Conservation (phyloP, 2,888 invertebrate species). For the Aelia acuminata region DNA sequence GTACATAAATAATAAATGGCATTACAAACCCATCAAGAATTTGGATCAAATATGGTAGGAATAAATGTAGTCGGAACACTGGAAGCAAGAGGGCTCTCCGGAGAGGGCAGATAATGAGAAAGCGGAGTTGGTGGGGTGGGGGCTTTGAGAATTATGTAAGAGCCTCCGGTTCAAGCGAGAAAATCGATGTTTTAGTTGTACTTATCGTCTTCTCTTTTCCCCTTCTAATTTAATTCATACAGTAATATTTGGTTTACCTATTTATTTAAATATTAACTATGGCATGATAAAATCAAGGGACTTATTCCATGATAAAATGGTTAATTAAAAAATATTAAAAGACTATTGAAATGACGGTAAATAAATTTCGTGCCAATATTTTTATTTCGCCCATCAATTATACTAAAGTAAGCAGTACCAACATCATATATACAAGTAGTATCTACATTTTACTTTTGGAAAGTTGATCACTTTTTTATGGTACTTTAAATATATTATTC, state of each 20-base stretch:
- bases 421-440: too few species aligned
- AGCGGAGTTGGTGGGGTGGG: slow-evolving; percentile 38
- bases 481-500: too few species aligned
- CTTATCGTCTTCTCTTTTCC: not conserved
- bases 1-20: not conserved
- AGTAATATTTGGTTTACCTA: not conserved
- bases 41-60: slow-evolving; percentile 19
- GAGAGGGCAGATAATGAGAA: slow-evolving; percentile 52
- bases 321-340: too few species aligned
- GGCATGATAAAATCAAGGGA: too few species aligned
- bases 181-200: slow-evolving; percentile 46
- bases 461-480: too few species aligned
- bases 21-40: not conserved
- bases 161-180: not conserved
- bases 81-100: slow-evolving; percentile 18
- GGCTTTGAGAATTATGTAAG: slow-evolving; percentile 35
- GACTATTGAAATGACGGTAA: too few species aligned
- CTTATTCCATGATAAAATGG: too few species aligned
- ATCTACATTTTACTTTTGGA: too few species aligned
- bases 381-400: too few species aligned
- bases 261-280: too few species aligned
- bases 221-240: not conserved
- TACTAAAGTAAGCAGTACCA: too few species aligned
- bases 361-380: too few species aligned
- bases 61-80: slow-evolving; percentile 50